Percentiles rank a stretch among this genome's conserved stretches.
phyloP scores from a whole-genome alignment of 2,113 vertebrate species.

The Triplophysa tibetana region DNA sequence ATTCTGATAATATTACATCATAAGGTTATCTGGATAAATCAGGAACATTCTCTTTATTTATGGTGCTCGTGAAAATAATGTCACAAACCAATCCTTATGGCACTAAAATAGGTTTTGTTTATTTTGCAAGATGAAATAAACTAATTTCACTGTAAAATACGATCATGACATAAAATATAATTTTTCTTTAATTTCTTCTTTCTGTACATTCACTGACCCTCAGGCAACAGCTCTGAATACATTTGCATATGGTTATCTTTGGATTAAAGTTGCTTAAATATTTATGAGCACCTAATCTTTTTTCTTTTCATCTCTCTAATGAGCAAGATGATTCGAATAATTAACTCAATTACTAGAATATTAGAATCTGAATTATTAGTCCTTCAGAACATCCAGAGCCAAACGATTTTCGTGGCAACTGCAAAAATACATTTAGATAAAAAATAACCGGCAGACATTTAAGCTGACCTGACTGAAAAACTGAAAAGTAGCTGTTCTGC shows the following conservation, averaged over 20 bases:
- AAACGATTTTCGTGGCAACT: not conserved
- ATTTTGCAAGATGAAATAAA: too few species aligned
- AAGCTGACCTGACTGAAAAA: too few species aligned
- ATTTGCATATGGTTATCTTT: conserved; percentile 24
- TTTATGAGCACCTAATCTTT: conserved; percentile 26
- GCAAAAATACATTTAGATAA: too few species aligned
- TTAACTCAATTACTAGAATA: conserved; percentile 9
- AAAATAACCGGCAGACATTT: too few species aligned
- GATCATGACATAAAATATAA: not conserved
- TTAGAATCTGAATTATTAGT: not conserved
- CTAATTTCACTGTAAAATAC: too few species aligned
- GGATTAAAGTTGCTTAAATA: conserved; percentile 17
- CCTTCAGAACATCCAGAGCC: not conserved
- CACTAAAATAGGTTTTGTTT: too few species aligned
- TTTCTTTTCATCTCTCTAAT: conserved; percentile 5
- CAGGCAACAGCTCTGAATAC: conserved; percentile 2
- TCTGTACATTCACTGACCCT: not conserved
- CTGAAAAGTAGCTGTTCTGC: too few species aligned
- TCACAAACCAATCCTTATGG: too few species aligned
- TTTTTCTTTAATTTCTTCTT: not conserved
- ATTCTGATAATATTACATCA: too few species aligned
- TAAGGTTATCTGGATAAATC: too few species aligned
- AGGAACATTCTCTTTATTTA: too few species aligned
- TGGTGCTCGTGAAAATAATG: too few species aligned
- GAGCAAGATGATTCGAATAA: conserved; percentile 1